Base-by-base conservation (phyloP, 1,140 invertebrate species). In the Bombus breviceps region DNA sequence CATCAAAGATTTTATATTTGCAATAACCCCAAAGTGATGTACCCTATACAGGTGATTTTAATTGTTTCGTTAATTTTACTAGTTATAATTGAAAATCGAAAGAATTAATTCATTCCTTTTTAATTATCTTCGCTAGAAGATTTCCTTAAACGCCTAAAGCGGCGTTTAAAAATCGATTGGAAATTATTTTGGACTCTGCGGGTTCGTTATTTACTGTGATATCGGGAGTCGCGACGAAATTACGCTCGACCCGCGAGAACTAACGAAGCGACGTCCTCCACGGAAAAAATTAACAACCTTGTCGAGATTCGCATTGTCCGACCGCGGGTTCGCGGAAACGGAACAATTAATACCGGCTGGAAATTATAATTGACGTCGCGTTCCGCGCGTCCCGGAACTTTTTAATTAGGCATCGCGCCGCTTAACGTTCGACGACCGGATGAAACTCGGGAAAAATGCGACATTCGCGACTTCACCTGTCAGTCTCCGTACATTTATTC, bases 201-300 rank as follows among this genome's bases (percentile, higher is more conserved):
- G 68, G 64, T 71, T 62, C 79, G 82, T 89, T 87, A 87, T 90
- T 87, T 87, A 74, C 62, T 34, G 47, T 22, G 85, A n/a, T 47
- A 43, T 9, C 10, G 47, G 12, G 25, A 18, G 75, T 47, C 41
- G 62, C 18, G 47, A 53, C 47, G 47, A 53, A 53, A 53, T 53
- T 53, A 53, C 47, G 47, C n/a, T 15, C 28, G 41, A 41, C 25
- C n/a, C 41, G 25, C 41, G 37, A 75, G 28, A 83, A 71, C 41
- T 77, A 83, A 78, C 82, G 47, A 78, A 78, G 59, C 37, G 8
- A 59, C 43, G 28, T 34, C 18, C n/a, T 28, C 34, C 64, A n/a
- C 53, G 76, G 68, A 62, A 62, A 85, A 85, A 80, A 80, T 80
- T 71, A 85, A 79, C 68, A 80, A 72, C 83, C 75, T 78, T 37